These are phyloP conservation scores for Acronicta leporina DNA, from an alignment of 2,888 invertebrate genomes.

Conservation along the genomic window DNA sequence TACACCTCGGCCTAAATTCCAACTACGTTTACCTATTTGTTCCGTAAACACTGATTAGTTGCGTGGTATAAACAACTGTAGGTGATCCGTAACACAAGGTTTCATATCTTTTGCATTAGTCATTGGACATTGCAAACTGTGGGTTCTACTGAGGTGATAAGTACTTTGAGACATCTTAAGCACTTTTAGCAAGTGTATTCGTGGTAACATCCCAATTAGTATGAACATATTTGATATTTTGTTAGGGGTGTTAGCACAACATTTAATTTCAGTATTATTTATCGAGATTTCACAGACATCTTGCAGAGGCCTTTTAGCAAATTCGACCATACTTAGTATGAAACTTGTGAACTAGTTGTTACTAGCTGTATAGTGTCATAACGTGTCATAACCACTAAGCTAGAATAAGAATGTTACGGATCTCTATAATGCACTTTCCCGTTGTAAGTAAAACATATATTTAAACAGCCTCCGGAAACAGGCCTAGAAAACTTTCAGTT, in stretches of 20 bases:
- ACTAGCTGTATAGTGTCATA: no score
- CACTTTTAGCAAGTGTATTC: no score
- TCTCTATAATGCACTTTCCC: slow-evolving; percentile 4
- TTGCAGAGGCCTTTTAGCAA: no score
- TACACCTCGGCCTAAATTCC: slow-evolving; percentile 72
- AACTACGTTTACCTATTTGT: slow-evolving; percentile 64
- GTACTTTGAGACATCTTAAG: slow-evolving; percentile 10
- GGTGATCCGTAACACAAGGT: slow-evolving; percentile 36
- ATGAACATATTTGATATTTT: no score
- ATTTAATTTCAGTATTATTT: no score
- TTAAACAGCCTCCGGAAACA: neutral
- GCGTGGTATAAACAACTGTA: slow-evolving; percentile 33
- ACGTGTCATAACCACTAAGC: no score
- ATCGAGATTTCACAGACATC: no score
- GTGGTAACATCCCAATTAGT: no score
- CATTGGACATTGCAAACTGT: slow-evolving; percentile 27
- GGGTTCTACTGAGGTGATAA: slow-evolving; percentile 21
- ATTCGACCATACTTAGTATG: no score
- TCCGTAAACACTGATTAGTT: slow-evolving; percentile 67
- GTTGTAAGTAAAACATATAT: neutral
- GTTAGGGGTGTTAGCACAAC: no score
- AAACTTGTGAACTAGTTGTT: no score
- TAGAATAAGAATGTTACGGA: no score
- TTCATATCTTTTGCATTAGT: slow-evolving; percentile 34
- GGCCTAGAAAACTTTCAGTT: slow-evolving; percentile 6